Evolutionary conservation across 2,113 vertebrate species (phyloP).

Genomic region (Myotis lucifugus): DNA sequence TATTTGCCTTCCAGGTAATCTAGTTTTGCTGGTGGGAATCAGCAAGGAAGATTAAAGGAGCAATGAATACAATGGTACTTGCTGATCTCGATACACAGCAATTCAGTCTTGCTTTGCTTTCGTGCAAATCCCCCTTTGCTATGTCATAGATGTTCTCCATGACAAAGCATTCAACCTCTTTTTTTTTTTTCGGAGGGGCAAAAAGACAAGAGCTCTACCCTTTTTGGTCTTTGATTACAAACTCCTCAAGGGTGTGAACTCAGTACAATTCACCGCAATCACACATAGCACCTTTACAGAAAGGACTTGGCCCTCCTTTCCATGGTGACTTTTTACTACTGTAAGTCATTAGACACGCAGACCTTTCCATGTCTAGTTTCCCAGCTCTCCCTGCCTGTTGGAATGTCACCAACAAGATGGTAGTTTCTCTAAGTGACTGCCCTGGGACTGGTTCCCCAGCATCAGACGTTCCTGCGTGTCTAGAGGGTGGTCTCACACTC

Average conservation of each 20-base stretch:
- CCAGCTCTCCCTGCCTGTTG: background rate
- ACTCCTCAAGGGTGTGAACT: background rate
- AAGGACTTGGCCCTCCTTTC: background rate
- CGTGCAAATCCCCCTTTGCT: constrained; percentile 13
- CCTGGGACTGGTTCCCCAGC: fast-evolving
- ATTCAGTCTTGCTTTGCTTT: background rate
- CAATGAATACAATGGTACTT: background rate
- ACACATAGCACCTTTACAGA: background rate
- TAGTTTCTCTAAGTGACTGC: background rate
- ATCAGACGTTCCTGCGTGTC: background rate
- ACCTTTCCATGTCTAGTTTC: background rate
- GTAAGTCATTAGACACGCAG: fast-evolving
- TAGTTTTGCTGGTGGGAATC: background rate
- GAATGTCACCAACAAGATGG: background rate
- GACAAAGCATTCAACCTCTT: constrained; percentile 14
- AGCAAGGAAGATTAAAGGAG: background rate
- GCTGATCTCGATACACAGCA: background rate
- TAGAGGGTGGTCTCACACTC: no score
- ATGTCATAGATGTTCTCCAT: background rate
- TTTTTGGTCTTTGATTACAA: constrained; percentile 19
- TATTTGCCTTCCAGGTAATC: background rate
- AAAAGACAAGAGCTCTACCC: background rate
- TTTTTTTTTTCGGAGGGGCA: constrained; percentile 41
- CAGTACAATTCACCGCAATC: background rate
- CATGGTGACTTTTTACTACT: background rate